A percentile compares a stretch with the other conserved stretches of the same genome.
phyloP scores from a whole-genome alignment of 2,113 vertebrate species.

The Zootoca vivipara region DNA sequence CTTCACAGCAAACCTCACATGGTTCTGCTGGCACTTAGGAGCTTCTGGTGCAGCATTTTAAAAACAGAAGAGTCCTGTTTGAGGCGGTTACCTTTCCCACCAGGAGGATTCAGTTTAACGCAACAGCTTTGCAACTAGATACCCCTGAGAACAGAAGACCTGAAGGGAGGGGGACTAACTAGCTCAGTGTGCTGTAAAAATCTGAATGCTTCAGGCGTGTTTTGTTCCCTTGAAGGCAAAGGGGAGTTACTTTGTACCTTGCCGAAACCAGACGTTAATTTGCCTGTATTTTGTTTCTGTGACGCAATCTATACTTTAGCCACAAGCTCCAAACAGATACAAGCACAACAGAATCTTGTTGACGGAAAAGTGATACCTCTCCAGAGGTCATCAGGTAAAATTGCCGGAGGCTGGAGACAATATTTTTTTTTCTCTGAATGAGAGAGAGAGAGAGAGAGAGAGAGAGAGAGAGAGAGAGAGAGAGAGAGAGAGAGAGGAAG shows the following conservation, averaged over 20 bases:
- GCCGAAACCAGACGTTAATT: not conserved
- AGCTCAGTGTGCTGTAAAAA: constrained; percentile 51
- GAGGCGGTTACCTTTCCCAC: not conserved
- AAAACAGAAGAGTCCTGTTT: constrained; percentile 39
- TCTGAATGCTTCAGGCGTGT: constrained; percentile 44
- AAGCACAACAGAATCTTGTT: not conserved
- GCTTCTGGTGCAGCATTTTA: not conserved
- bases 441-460: not conserved
- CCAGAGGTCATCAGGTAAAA: no score
- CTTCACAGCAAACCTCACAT: not conserved
- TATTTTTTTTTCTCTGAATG: not conserved
- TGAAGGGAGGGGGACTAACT: constrained; percentile 44
- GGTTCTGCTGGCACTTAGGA: constrained; percentile 26
- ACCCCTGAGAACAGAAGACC: constrained; percentile 56
- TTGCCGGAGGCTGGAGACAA: not conserved
- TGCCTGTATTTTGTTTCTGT: not conserved
- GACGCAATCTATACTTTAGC: not conserved
- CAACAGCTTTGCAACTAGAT: constrained; percentile 60
- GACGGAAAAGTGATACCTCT: no score
- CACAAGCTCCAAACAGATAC: no score
- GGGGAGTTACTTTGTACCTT: constrained; percentile 16
- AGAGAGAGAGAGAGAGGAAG: not conserved
- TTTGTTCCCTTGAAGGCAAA: constrained; percentile 43
- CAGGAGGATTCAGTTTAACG: constrained; percentile 2
- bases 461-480: no score